Percentiles rank a stretch among this genome's conserved stretches.
Evolutionary conservation across 1,140 invertebrate genomes (phyloP).

Genomic region (Diprion similis): DNA sequence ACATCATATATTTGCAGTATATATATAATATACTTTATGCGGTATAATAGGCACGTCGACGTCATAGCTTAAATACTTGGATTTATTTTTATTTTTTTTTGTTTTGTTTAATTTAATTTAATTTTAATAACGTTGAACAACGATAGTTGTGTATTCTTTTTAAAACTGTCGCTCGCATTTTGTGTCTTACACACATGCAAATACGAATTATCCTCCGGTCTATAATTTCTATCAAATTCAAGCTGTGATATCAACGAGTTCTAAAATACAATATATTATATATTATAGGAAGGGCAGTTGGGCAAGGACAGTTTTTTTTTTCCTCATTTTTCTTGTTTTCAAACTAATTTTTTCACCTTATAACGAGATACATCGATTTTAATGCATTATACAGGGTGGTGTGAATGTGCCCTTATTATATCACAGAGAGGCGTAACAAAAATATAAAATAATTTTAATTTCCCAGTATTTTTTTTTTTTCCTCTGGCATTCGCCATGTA

Average conservation of each 20-base stretch:
- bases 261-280: background rate
- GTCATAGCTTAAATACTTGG: background rate
- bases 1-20: background rate
- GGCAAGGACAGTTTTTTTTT: background rate
- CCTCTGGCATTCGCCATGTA: conserved; percentile 35
- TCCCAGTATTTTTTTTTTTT: conserved; percentile 35
- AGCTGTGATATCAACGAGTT: conserved; percentile 3
- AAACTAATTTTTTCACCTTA: background rate
- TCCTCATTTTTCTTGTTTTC: background rate
- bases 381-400: conserved; percentile 44
- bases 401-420: conserved; percentile 55
- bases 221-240: background rate
- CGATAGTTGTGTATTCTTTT: too few relatives aligned
- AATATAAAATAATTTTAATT: conserved; percentile 52
- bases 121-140: too few relatives aligned
- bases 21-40: background rate
- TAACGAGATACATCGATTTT: background rate
- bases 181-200: too few relatives aligned
- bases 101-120: too few relatives aligned
- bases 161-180: too few relatives aligned
- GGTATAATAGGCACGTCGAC: conserved; percentile 7
- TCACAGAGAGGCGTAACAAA: conserved; percentile 57
- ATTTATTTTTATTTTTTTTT: background rate
- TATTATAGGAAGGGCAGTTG: background rate
- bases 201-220: background rate